These are phyloP conservation scores for Todus mexicanus DNA, from an alignment of 2,797 vertebrate species.

Conservation along the genomic window DNA sequence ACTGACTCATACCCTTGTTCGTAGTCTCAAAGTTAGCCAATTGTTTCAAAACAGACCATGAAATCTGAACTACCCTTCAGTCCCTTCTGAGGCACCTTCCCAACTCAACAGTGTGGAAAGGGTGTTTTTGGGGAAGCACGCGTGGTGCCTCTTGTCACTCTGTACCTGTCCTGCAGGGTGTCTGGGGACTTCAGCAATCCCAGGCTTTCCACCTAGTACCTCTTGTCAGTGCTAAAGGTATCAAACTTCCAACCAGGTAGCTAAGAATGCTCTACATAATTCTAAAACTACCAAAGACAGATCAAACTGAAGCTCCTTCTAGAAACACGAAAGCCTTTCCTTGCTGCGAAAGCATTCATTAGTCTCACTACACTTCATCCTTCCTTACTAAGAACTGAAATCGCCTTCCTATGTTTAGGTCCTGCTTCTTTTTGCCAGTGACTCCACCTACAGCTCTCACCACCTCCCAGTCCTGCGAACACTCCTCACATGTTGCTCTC, in stretches of 20 bases:
- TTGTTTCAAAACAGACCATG: slow-evolving; percentile 50
- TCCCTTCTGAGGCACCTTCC: slow-evolving; percentile 15
- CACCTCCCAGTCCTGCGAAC: neutral
- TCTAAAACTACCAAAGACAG: neutral
- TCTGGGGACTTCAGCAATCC: neutral
- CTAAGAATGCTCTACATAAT: neutral
- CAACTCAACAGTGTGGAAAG: neutral
- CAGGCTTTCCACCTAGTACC: neutral
- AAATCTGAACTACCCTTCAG: slow-evolving; percentile 62
- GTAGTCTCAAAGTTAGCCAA: slow-evolving; percentile 15
- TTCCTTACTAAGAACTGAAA: neutral
- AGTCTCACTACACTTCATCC: neutral
- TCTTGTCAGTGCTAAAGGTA: neutral
- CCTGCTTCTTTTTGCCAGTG: neutral
- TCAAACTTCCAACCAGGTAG: neutral
- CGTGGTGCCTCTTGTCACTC: neutral
- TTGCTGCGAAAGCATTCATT: neutral
- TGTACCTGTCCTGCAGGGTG: neutral
- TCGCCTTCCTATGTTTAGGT: neutral
- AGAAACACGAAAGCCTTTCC: neutral
- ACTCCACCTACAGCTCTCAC: neutral
- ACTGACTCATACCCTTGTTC: neutral
- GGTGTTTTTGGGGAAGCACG: neutral
- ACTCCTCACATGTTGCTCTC: neutral
- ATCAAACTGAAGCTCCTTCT: neutral